Percentiles rank a stretch among this genome's conserved stretches.
Evolutionary conservation across 2,888 invertebrate species (phyloP).

Genomic region (Corbicula japonica): DNA sequence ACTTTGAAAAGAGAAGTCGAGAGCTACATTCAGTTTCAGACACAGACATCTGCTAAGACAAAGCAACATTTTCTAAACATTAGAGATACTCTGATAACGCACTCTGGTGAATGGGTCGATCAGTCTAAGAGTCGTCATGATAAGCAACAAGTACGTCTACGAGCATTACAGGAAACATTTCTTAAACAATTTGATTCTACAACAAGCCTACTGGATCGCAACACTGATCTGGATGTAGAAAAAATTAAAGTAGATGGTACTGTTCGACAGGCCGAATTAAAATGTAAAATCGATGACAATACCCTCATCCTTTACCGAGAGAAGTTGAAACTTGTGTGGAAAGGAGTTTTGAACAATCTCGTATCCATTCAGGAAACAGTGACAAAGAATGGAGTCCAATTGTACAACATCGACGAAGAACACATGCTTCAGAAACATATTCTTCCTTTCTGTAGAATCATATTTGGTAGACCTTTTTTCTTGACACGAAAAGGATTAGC

Average conservation of each 20-base stretch:
- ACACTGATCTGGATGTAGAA: not conserved
- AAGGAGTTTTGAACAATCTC: not conserved
- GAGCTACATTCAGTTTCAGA: constrained; percentile 3
- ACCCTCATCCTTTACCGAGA: constrained; percentile 7
- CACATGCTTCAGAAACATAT: not conserved
- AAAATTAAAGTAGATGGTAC: constrained; percentile 1
- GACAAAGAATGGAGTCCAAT: constrained; percentile 2
- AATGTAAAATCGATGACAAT: constrained; percentile 9
- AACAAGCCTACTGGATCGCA: not conserved
- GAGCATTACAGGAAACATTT: constrained; percentile 2
- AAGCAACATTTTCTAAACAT: constrained; percentile 23
- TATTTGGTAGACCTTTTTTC: not conserved
- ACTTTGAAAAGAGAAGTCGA: constrained; percentile 8
- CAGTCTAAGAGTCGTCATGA: not conserved
- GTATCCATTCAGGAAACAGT: constrained; percentile 14
- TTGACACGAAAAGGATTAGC: not conserved
- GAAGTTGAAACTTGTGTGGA: constrained; percentile 5
- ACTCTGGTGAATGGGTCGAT: constrained; percentile 10
- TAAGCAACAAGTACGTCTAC: not conserved
- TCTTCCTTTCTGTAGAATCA: not conserved
- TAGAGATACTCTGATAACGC: constrained; percentile 6
- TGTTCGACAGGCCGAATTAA: not conserved
- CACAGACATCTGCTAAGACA: constrained; percentile 3
- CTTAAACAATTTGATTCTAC: constrained; percentile 18
- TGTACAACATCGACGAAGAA: constrained; percentile 5